Evolutionary conservation across 2,888 invertebrate species (phyloP).

Genomic region (Lymantria dispar): DNA sequence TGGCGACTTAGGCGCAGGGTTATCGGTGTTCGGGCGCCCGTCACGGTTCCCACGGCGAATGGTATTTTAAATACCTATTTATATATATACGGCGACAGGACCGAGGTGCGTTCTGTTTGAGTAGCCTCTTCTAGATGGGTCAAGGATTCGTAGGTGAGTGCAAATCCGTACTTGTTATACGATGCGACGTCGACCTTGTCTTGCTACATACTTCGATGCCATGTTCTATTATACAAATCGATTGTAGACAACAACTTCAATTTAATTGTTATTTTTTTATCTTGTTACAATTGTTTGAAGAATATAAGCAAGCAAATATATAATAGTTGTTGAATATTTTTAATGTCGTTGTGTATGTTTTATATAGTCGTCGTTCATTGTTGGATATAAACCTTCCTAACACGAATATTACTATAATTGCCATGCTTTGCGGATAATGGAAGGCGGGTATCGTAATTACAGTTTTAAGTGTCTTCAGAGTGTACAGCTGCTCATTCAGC

Average conservation of each 20-base stretch:
- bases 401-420: too few relatives aligned
- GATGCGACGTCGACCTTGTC: slow-evolving; percentile 66
- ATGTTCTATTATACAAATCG: slow-evolving; percentile 66
- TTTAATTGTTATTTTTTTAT: slow-evolving; percentile 30
- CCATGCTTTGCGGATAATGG: too few relatives aligned
- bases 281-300: slow-evolving; percentile 6
- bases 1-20: slow-evolving; percentile 56
- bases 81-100: slow-evolving; percentile 76
- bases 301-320: not conserved
- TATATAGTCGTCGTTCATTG: too few relatives aligned
- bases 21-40: slow-evolving; percentile 64
- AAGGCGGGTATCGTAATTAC: too few relatives aligned
- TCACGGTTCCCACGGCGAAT: slow-evolving; percentile 78
- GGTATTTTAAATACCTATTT: slow-evolving; percentile 81
- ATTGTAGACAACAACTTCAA: slow-evolving; percentile 35
- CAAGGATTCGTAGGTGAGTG: slow-evolving; percentile 77
- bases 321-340: too few relatives aligned
- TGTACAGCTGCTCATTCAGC: too few relatives aligned
- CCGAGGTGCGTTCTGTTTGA: slow-evolving; percentile 68
- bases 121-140: slow-evolving; percentile 82
- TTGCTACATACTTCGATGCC: slow-evolving; percentile 64
- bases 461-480: too few relatives aligned
- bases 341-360: too few relatives aligned
- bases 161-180: slow-evolving; percentile 64
- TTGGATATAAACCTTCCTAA: too few relatives aligned